These are phyloP conservation scores for Abrostola triplasia DNA, from an alignment of 2,888 invertebrate species.

Conservation along the genomic window DNA sequence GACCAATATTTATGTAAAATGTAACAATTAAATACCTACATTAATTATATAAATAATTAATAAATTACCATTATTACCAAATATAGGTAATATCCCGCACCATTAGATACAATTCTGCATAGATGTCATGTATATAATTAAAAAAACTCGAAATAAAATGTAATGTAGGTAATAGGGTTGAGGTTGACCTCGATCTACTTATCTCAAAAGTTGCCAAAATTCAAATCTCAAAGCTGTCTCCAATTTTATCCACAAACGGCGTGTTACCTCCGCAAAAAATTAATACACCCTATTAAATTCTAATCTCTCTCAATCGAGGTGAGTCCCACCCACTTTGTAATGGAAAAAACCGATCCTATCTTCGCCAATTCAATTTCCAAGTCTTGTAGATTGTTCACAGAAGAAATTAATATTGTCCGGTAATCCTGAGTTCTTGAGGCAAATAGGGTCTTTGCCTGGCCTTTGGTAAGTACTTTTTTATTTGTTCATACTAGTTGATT, in stretches of 20 bases:
- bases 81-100: too few relatives aligned
- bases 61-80: too few relatives aligned
- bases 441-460: conserved; percentile 35
- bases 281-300: conserved; percentile 68
- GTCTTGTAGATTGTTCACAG: conserved; percentile 61
- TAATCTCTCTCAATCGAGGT: conserved; percentile 60
- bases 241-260: conserved; percentile 36
- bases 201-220: conserved; percentile 19
- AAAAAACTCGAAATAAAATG: conserved; percentile 1
- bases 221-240: conserved; percentile 30
- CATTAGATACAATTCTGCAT: too few relatives aligned
- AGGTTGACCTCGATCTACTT: conserved; percentile 14
- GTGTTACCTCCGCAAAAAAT: conserved; percentile 59
- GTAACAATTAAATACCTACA: too few relatives aligned
- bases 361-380: conserved; percentile 68
- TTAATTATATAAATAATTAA: too few relatives aligned
- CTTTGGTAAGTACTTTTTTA: conserved; percentile 29
- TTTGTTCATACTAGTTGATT: conserved; percentile 10
- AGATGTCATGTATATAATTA: neutral
- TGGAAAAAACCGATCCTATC: conserved; percentile 72
- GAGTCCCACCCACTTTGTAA: conserved; percentile 64
- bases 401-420: conserved; percentile 65
- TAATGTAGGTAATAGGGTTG: neutral
- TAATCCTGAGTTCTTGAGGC: conserved; percentile 52
- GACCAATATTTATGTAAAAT: too few relatives aligned